Base-by-base conservation (phyloP, 92 coral and sea anemone genomes). In the Parazoanthus darwini region DNA sequence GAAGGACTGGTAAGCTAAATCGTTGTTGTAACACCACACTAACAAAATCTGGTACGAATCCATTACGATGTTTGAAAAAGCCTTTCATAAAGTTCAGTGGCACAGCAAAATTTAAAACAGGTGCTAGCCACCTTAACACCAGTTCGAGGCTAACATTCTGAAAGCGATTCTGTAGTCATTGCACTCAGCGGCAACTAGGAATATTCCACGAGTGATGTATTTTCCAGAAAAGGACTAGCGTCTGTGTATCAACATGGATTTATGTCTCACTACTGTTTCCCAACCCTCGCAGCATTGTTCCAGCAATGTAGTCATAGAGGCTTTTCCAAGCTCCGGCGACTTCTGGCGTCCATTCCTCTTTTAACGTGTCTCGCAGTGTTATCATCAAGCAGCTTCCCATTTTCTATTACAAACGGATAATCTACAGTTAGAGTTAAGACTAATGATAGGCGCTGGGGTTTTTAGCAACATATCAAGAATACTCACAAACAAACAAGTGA, bases 261-360 rank as follows among this genome's bases (percentile, higher is more conserved):
- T 37, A 37, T 51, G 25, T 75, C 18, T 46, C 78, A n/a, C 7
- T 66, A n/a, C 7, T 66, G 3, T 44, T 35, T 70, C 87, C 79
- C 23, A 94, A 89, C 35, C 98, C 98, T 42, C 93, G 89, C 37
- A 94, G 81, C 98, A 94, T 94, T 4, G 94, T 94, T 56, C 88
- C 88, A 25, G 95, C 95, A 58, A 94, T 93, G 79, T 91, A 94
- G n/a, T 86, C 91, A 71, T 91, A 94, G 37, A 94, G 95, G 4
- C 81, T 91, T 51, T 93, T 93, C 98, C 98, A 94, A 46, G 98
- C 95, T 74, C 90, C 93, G 8, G 89, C 94, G 35, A 94, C 94
- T 56, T 91, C 98, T 1, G 79, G 81, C 6, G 98, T 94, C 98
- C 98, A 94, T 67, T 94, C 96, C 16, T 89, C 80, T 65, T 91